phyloP scores from a whole-genome alignment of 1,140 invertebrate genomes.

The Brachionus calyciflorus region DNA sequence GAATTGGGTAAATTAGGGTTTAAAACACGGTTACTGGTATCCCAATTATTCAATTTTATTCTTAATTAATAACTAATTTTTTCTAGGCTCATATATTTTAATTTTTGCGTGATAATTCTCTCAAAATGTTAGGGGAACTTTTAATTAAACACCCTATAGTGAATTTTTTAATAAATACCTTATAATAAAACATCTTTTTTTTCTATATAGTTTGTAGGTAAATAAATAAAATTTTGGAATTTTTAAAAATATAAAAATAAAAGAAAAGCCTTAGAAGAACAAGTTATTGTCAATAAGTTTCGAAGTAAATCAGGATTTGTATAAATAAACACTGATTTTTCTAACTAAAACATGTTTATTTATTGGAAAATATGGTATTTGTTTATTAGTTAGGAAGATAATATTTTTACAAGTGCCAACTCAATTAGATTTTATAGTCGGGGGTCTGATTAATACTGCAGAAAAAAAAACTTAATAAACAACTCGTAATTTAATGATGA shows the following conservation, averaged over 20 bases:
- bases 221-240: neutral
- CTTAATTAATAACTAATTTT: constrained; percentile 10
- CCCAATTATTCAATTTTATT: neutral
- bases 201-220: neutral
- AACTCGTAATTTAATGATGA: constrained; percentile 41
- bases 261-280: neutral
- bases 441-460: constrained; percentile 34
- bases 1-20: constrained; percentile 12
- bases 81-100: too few species aligned
- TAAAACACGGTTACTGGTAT: neutral
- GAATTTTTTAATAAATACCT: neutral
- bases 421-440: constrained; percentile 24
- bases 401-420: constrained; percentile 46
- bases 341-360: constrained; percentile 33
- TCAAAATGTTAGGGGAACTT: constrained; percentile 34
- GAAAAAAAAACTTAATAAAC: constrained; percentile 40
- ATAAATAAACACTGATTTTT: constrained; percentile 25
- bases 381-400: constrained; percentile 11
- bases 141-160: neutral
- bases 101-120: neutral
- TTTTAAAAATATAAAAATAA: too few species aligned
- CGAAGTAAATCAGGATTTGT: neutral
- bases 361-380: constrained; percentile 7
- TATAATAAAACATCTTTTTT: neutral
- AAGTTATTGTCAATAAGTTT: constrained; percentile 7